phyloP scores from a whole-genome alignment of 2,113 vertebrate genomes.

The Pollimyrus isidori region DNA sequence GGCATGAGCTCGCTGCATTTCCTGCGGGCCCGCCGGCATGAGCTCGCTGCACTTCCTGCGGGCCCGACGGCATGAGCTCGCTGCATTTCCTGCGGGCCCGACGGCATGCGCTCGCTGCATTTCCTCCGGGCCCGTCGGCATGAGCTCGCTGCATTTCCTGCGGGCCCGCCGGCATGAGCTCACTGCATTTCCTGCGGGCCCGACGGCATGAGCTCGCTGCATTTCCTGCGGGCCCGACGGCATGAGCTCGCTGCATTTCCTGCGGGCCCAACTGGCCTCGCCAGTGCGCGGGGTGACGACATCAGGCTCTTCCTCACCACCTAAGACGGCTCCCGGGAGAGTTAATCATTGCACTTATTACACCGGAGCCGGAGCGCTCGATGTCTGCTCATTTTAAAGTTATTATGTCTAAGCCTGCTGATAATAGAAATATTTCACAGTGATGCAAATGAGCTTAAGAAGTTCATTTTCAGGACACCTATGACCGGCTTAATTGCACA shows the following conservation, averaged over 20 bases:
- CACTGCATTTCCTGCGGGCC: constrained; percentile 2
- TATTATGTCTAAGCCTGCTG: constrained; percentile 35
- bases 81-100: too few relatives aligned
- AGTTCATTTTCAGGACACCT: constrained; percentile 44
- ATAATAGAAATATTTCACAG: constrained; percentile 36
- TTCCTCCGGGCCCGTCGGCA: too few relatives aligned
- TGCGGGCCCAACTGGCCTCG: constrained; percentile 28
- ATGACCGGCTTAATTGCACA: constrained; percentile 42
- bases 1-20: too few relatives aligned
- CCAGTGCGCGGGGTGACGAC: constrained; percentile 25
- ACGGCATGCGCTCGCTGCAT: too few relatives aligned
- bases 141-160: too few relatives aligned
- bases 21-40: too few relatives aligned
- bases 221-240: too few relatives aligned
- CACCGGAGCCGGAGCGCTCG: constrained; percentile 43
- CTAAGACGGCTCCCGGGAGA: constrained; percentile 42
- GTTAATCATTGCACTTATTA: constrained; percentile 50
- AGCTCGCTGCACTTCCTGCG: too few relatives aligned
- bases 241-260: not conserved
- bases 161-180: constrained; percentile 15
- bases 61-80: too few relatives aligned
- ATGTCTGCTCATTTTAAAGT: constrained; percentile 28
- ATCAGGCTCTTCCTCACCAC: constrained; percentile 39
- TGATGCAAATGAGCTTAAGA: constrained; percentile 43
- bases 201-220: too few relatives aligned